A percentile compares a stretch with the other conserved stretches of the same genome.
Evolutionary conservation across 2,797 vertebrate species (phyloP).

Genomic region (Buceros bicornis): DNA sequence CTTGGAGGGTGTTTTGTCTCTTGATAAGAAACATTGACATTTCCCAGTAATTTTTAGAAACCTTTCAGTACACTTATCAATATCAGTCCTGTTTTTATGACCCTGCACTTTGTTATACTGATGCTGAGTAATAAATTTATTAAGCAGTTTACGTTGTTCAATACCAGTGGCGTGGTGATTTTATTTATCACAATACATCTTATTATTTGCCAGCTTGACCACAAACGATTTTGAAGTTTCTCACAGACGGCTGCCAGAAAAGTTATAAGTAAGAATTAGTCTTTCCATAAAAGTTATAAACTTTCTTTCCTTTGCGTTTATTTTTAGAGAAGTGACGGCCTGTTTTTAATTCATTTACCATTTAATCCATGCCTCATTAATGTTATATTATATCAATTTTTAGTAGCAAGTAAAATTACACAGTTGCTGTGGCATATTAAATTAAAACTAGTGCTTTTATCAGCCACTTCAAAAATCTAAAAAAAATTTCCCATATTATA

Average conservation of each 20-base stretch:
- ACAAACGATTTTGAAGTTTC: neutral
- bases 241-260: neutral
- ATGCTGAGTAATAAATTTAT: neutral
- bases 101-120: neutral
- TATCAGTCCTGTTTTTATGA: neutral
- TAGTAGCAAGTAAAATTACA: slow-evolving; percentile 15
- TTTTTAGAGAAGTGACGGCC: neutral
- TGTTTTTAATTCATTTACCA: slow-evolving; percentile 13
- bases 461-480: neutral
- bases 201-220: neutral
- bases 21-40: neutral
- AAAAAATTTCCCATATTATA: neutral
- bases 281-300: neutral
- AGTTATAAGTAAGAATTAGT: neutral
- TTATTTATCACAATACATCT: neutral
- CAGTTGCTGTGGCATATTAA: neutral
- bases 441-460: slow-evolving; percentile 31
- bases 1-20: neutral
- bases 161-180: neutral
- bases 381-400: slow-evolving; percentile 31
- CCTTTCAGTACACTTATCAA: fast-evolving
- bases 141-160: neutral
- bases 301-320: neutral
- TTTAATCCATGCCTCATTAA: neutral
- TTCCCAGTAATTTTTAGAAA: neutral